Base-by-base conservation (phyloP, 2,888 invertebrate genomes). In the Lordiphosa andalusiaca region DNA sequence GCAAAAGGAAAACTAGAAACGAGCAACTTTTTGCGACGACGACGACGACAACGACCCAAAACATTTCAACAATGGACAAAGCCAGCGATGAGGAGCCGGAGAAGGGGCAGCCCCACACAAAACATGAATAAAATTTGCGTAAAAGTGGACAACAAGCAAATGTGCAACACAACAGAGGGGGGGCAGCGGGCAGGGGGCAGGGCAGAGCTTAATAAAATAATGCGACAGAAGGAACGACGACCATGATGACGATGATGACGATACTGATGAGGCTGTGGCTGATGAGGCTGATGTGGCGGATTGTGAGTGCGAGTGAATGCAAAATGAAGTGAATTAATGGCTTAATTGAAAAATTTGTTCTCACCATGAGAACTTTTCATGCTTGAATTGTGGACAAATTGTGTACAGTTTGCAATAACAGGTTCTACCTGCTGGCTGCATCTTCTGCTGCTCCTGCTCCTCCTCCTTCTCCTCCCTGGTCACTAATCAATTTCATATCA, bases 401-500 rank as follows among this genome's bases (percentile, higher is more conserved):
- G 44, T 16, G 44, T 44, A 44, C 44, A 44, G 44, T 44, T 33
- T 16, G 13, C 44, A 33, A 2, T 10, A 44, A 44, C 44, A 13
- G 44, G 44, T 44, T 44, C 6, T 33, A 44, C 44, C 44, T 33
- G 44, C n/a, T n/a, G n/a, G n/a, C n/a, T n/a, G n/a, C n/a, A n/a
- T n/a, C n/a, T n/a, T n/a, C n/a, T n/a, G n/a, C n/a, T n/a, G n/a
- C 33, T 16, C 10, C 5, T 30, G 13, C 41, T 25, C 12, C 23
- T 23, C 5, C 9, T 23, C 0, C 6, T 41, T 25, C 5, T 44
- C 13, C 30, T 44, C 33, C 10, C 33, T 33, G 56, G 66, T 68
- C 82, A 76, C 76, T 88, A 88, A 88, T 88, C 88, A 88, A 88
- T 88, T 88, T 88, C 87, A 86, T 87, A 87, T 87, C 87, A 89